Base-by-base conservation (phyloP, 2,113 vertebrate genomes). In the Serilophus lunatus region DNA sequence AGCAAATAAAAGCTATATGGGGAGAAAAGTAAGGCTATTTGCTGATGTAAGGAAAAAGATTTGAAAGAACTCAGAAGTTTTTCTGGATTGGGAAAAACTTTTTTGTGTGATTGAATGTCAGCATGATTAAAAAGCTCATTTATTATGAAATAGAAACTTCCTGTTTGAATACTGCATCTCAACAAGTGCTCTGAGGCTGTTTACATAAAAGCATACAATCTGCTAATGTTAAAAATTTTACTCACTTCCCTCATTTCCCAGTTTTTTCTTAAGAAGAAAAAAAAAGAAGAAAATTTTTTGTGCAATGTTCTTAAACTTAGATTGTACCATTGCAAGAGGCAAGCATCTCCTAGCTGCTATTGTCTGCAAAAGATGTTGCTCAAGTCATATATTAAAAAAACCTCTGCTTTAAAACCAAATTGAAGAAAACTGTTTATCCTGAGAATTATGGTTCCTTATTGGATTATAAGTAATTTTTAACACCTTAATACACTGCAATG, bases 171-270 rank as follows among this genome's bases (percentile, higher is more conserved):
- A 42, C 23, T 81, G n/a, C 49, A 56, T 88, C 49, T 82, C 90
- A 92, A 45, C 72, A 86, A 75, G 78, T 78, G 28, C 76, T 83
- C 53, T 2, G 10, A 25, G 64, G 56, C 53, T 92, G 74, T 86
- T 93, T 95, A 68, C 47, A 92, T 64, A 86, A 93, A 88, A 51
- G 60, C 65, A 92, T 92, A 85, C 64, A 75, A 83, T 93, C 72
- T 45, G 51, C 53, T 51, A 87, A 23, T 82, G 79, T 80, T 79
- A 95, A 89, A 82, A 90, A 61, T 77, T 94, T 66, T 94, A 77
- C 70, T 90, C 53, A 69, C 59, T 91, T 92, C 86, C 36, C 47
- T 82, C 26, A 71, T 86, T 92, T 95, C 69, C 35, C 66, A 78
- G 47, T 83, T 93, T 31, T 83, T 88, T 91, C 65, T 87, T 80